Base-by-base conservation (phyloP, 2,113 vertebrate species). In the Colistium nudipinnis region DNA sequence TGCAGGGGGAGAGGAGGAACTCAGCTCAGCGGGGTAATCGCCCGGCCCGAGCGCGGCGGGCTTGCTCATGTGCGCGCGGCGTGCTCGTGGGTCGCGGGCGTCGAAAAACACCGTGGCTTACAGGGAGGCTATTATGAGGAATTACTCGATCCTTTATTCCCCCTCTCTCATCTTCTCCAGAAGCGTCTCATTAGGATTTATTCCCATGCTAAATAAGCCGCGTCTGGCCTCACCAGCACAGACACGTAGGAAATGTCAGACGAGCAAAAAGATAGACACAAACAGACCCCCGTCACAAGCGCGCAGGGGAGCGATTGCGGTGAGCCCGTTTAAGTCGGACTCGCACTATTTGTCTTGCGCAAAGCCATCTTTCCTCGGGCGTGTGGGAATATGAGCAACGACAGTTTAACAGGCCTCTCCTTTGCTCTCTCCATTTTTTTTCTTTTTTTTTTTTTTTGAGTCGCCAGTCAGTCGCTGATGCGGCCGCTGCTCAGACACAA, bases 111-210 rank as follows among this genome's bases (percentile, higher is more conserved):
- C 49, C 74, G 73, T 38, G 73, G 70, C 75, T 88, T 83, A 62
- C 67, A 78, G 69, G 78, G 80, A 76, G 60, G 67, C 76, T 74
- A 82, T 84, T 81, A 81, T 76, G 63, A 80, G 78, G n/a, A 76
- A 84, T 87, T 87, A 87, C 27, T 35, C 47, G n/a, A n/a, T 65
- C 49, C 52, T 84, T 82, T 71, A 85, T 85, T 72, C 76, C 66
- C 41, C 44, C 17, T 5, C 71, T 85, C 84, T 87, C 78, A 88
- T 86, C 74, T 81, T 56, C 17, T 1, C 67, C 11, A 62, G 44
- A 90, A 84, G 85, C 80, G 88, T 84, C 84, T 87, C 80, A 83
- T 91, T 91, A 83, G 92, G 91, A 93, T 93, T 92, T 94, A 92
- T 94, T 84, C 89, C 70, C 87, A 62, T 81, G 83, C 90, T 93